phyloP scores from a whole-genome alignment of 2,888 invertebrate species.

The Endomychus coccineus region DNA sequence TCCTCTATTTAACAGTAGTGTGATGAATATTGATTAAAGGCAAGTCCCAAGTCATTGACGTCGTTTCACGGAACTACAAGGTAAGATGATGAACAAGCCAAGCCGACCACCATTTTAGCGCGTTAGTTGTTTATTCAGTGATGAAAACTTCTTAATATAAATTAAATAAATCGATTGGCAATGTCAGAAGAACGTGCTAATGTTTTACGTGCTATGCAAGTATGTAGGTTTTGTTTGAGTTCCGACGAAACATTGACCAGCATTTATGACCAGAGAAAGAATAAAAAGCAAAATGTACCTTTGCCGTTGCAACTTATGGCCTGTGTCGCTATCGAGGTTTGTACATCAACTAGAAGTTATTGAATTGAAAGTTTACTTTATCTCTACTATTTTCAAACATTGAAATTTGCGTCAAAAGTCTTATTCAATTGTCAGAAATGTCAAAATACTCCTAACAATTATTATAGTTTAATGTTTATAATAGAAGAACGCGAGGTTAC shows the following conservation, averaged over 20 bases:
- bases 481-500: no score
- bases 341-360: conserved; percentile 27
- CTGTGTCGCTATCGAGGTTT: conserved; percentile 68
- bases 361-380: conserved; percentile 23
- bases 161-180: no score
- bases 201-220: conserved; percentile 51
- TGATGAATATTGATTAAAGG: no score
- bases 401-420: no score
- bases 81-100: no score
- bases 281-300: conserved; percentile 55
- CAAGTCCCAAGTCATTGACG: no score
- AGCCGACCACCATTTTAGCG: conserved; percentile 38
- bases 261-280: conserved; percentile 55
- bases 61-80: no score
- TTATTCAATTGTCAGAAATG: no score
- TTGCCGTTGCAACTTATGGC: conserved; percentile 70
- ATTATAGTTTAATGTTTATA: no score
- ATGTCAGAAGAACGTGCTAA: conserved; percentile 28
- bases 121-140: conserved; percentile 29
- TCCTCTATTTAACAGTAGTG: no score
- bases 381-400: no score
- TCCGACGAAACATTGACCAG: conserved; percentile 56
- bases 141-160: neutral
- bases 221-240: conserved; percentile 69
- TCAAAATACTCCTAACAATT: no score